phyloP scores from a whole-genome alignment of 2,113 vertebrate species.

The Ramphastos sulfuratus region DNA sequence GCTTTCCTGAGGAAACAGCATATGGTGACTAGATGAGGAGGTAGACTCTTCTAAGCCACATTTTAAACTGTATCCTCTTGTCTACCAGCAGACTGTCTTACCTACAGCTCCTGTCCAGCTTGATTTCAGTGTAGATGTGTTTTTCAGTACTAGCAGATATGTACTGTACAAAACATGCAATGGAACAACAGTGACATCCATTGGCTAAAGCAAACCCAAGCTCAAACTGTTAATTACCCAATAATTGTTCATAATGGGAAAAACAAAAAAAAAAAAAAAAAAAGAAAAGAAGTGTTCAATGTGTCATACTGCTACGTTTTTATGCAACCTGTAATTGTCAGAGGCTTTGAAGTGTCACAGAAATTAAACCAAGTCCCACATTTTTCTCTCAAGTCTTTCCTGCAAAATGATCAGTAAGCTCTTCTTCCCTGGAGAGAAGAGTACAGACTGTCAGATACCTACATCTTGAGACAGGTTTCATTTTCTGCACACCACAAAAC shows the following conservation, averaged over 20 bases:
- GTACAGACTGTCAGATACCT: neutral
- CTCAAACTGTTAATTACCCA: neutral
- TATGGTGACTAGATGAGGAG: neutral
- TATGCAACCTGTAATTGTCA: neutral
- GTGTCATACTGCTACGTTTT: neutral
- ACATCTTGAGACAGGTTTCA: neutral
- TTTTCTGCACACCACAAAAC: neutral
- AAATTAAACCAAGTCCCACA: neutral
- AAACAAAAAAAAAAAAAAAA: neutral
- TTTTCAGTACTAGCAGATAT: neutral
- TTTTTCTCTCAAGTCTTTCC: neutral
- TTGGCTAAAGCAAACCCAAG: slow-evolving; percentile 20
- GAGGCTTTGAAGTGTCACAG: neutral
- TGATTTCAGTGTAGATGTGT: neutral
- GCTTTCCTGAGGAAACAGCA: neutral
- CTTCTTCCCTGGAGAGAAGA: neutral
- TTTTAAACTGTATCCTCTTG: neutral
- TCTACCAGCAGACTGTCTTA: neutral
- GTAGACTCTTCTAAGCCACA: neutral
- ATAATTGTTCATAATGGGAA: neutral
- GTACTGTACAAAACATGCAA: neutral
- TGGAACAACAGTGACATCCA: slow-evolving; percentile 72
- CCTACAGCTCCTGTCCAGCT: neutral
- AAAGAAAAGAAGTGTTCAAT: neutral
- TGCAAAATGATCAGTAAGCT: neutral